These are phyloP conservation scores for Chelon labrosus DNA, from an alignment of 2,797 vertebrate species.

Conservation along the genomic window DNA sequence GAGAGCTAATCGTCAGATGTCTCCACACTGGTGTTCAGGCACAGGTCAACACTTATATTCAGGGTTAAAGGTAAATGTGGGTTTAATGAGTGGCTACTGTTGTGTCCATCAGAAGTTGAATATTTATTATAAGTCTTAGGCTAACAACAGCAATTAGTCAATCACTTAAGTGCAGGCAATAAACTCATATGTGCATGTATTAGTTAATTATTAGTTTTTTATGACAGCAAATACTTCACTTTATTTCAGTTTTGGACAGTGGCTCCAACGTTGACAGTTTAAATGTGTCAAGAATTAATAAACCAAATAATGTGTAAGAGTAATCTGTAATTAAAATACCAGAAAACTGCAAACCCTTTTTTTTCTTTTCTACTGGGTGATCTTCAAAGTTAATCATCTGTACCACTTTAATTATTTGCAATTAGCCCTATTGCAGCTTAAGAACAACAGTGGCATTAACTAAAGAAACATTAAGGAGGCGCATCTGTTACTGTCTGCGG, in stretches of 20 bases:
- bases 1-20: constrained; percentile 56
- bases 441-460: constrained; percentile 8
- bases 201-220: neutral
- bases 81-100: constrained; percentile 11
- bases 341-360: neutral
- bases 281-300: neutral
- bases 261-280: neutral
- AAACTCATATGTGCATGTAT: neutral
- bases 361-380: neutral
- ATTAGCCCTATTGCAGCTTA: neutral
- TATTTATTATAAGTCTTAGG: neutral
- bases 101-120: constrained; percentile 6
- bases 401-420: neutral
- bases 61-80: constrained; percentile 56
- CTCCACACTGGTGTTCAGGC: constrained; percentile 29
- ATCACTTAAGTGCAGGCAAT: neutral
- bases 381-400: neutral
- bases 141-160: neutral
- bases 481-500: constrained; percentile 20
- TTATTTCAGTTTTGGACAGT: neutral
- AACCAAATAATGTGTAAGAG: neutral
- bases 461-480: neutral
- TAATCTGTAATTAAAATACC: neutral
- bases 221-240: neutral
- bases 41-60: constrained; percentile 48